phyloP scores from a whole-genome alignment of 2,113 vertebrate species.

The Empidonax alnorum region DNA sequence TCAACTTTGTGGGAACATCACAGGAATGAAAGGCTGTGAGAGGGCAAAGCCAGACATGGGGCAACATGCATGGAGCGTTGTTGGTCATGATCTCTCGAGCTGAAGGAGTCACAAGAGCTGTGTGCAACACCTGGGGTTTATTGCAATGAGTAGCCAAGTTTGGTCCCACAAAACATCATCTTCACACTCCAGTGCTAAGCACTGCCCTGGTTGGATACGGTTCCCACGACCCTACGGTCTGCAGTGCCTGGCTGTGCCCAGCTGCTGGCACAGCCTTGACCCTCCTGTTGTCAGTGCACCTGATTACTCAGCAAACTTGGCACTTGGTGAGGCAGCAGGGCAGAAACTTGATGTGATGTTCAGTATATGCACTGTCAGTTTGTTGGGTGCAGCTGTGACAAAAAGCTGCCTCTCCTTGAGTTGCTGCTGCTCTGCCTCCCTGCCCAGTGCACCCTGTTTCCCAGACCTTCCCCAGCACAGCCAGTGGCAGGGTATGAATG shows the following conservation, averaged over 20 bases:
- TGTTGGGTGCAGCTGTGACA: not conserved
- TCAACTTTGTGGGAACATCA: not conserved
- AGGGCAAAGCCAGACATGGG: not conserved
- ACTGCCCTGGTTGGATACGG: accelerated
- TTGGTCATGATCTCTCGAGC: accelerated
- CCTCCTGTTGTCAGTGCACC: not conserved
- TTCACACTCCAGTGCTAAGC: not conserved
- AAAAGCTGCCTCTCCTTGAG: not conserved
- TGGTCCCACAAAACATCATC: not conserved
- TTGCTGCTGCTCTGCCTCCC: not conserved
- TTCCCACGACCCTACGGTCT: accelerated
- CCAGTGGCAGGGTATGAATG: accelerated
- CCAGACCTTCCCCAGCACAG: not conserved
- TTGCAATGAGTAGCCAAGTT: not conserved
- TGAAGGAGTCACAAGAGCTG: not conserved
- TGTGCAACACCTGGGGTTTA: not conserved
- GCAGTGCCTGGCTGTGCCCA: accelerated
- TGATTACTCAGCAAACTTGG: not conserved
- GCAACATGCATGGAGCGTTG: not conserved
- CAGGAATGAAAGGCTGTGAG: not conserved
- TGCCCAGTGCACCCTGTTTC: accelerated
- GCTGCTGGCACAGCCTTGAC: not conserved
- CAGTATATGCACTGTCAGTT: not conserved
- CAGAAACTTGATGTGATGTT: accelerated
- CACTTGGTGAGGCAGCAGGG: not conserved